Percentiles rank a stretch among this genome's conserved stretches.
These are phyloP conservation scores for Clytia hemisphaerica DNA, from an alignment of 30 jellyfish, hydroid and myxozoan genomes.

Conservation along the genomic window DNA sequence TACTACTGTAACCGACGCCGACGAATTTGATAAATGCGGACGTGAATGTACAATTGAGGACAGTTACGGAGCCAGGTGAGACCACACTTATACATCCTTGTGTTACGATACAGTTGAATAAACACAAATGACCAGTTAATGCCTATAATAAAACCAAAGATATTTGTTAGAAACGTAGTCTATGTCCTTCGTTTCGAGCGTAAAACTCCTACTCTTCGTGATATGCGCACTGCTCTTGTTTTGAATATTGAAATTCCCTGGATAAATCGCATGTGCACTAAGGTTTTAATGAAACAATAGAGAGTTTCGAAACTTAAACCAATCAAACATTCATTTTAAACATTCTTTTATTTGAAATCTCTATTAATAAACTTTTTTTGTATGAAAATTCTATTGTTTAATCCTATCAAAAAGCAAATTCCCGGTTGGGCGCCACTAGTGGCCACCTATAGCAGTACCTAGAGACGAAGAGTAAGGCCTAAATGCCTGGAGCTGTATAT, in stretches of 20 bases:
- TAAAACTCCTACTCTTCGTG: neutral
- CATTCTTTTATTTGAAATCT: too few species aligned
- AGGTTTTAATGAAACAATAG: too few species aligned
- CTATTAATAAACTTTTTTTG: too few species aligned
- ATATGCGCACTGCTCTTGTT: neutral
- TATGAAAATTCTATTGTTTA: too few species aligned
- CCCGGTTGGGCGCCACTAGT: too few species aligned
- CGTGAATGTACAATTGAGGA: slow-evolving; percentile 61
- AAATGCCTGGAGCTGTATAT: too few species aligned
- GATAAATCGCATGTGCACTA: neutral
- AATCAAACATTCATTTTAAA: too few species aligned
- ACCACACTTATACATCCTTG: slow-evolving; percentile 62
- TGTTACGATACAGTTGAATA: slow-evolving; percentile 60
- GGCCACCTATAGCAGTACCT: too few species aligned
- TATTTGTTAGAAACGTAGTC: neutral
- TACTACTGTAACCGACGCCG: slow-evolving; percentile 65
- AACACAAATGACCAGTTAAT: slow-evolving; percentile 49
- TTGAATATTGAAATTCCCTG: neutral
- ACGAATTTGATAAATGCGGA: slow-evolving; percentile 59
- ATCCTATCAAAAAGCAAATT: too few species aligned
- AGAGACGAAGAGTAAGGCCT: too few species aligned
- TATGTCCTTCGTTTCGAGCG: neutral
- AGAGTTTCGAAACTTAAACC: too few species aligned
- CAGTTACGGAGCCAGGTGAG: slow-evolving; percentile 58
- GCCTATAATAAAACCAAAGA: slow-evolving; percentile 29